Conservation (phyloP, 1,140 invertebrate species). For the Orussus abietinus region DNA sequence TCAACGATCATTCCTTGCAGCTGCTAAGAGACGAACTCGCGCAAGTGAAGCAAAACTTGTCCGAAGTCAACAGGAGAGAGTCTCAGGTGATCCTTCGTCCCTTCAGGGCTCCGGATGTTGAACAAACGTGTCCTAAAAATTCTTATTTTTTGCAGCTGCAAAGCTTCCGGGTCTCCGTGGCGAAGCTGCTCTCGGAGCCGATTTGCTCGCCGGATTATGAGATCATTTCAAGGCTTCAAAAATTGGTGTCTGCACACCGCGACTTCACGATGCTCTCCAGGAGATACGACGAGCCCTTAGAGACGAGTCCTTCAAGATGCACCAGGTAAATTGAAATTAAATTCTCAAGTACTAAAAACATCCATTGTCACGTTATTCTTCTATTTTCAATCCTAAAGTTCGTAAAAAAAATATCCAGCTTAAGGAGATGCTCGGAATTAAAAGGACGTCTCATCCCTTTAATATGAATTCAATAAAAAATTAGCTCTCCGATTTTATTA, state of each 20-base stretch:
- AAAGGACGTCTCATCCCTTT: slow-evolving; percentile 1
- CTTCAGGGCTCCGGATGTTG: neutral
- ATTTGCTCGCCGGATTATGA: slow-evolving; percentile 72
- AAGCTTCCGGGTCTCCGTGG: slow-evolving; percentile 66
- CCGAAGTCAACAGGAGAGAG: slow-evolving; percentile 68
- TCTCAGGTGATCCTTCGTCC: slow-evolving; percentile 53
- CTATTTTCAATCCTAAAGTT: no score
- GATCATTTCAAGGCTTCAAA: slow-evolving; percentile 69
- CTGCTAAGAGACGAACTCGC: slow-evolving; percentile 68
- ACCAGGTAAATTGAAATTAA: slow-evolving; percentile 34
- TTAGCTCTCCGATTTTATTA: slow-evolving; percentile 2
- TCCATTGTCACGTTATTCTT: neutral
- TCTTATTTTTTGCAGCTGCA: slow-evolving; percentile 49
- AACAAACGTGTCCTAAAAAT: slow-evolving; percentile 1
- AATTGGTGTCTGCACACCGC: slow-evolving; percentile 71
- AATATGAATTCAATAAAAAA: slow-evolving; percentile 4
- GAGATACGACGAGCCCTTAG: slow-evolving; percentile 64
- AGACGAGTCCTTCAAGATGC: slow-evolving; percentile 39
- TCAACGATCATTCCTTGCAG: slow-evolving; percentile 65
- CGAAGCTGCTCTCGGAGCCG: slow-evolving; percentile 65
- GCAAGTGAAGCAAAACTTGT: slow-evolving; percentile 65
- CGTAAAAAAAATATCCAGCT: no score
- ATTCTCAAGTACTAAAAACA: neutral
- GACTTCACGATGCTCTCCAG: slow-evolving; percentile 72
- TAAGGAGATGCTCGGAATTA: no score